Evolutionary conservation across 2,888 invertebrate genomes (phyloP).

Genomic region (Microctonus brassicae): DNA sequence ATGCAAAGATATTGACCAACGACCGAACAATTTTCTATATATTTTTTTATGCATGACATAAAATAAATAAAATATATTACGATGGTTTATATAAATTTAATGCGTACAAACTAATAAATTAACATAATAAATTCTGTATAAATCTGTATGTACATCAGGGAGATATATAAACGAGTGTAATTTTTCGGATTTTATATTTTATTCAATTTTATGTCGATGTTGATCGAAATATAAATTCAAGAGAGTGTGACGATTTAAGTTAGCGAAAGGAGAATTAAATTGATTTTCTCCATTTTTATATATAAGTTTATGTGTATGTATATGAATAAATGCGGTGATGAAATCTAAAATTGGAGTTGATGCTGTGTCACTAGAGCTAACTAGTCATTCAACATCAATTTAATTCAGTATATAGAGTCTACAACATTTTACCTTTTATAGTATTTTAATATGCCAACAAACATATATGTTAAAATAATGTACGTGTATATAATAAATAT

Average conservation of each 20-base stretch:
- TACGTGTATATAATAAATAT: too few species aligned
- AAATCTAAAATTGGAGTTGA: slow-evolving; percentile 34
- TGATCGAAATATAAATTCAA: neutral
- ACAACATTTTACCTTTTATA: slow-evolving; percentile 35
- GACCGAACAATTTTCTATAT: slow-evolving; percentile 15
- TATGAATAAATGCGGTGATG: slow-evolving; percentile 8
- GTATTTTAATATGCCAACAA: neutral
- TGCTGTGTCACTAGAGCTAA: slow-evolving; percentile 32
- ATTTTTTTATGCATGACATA: neutral
- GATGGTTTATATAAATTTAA: neutral
- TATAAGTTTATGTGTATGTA: too few species aligned
- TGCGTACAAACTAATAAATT: slow-evolving; percentile 19
- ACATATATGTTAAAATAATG: neutral
- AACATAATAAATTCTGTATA: slow-evolving; percentile 29
- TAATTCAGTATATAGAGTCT: slow-evolving; percentile 16
- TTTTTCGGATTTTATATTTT: slow-evolving; percentile 35
- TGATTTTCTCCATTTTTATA: slow-evolving; percentile 19
- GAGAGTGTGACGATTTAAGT: neutral
- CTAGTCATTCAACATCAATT: slow-evolving; percentile 30
- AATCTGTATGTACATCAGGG: neutral
- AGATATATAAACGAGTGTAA: neutral
- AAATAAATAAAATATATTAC: slow-evolving; percentile 9
- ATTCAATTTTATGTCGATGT: slow-evolving; percentile 9
- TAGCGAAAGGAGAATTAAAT: slow-evolving; percentile 26
- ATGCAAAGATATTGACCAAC: slow-evolving; percentile 18